These are phyloP conservation scores for Ianthella basta DNA, from an alignment of 37 sponge, comb jelly and placozoan genomes.

Conservation along the genomic window DNA sequence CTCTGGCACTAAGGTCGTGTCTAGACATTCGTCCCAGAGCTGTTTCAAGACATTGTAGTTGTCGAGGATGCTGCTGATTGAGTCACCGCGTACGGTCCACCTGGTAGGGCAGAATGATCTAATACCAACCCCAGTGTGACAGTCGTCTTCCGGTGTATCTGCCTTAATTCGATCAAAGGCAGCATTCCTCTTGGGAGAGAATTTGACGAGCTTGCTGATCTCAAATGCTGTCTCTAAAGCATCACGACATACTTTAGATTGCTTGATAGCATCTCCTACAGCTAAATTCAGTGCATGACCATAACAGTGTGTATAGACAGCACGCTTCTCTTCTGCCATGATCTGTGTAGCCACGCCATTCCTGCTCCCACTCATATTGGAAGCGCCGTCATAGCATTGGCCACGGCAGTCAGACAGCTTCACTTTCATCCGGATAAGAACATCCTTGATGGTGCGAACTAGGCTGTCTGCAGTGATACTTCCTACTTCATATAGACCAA, in stretches of 20 bases:
- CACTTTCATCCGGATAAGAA: constrained; percentile 34
- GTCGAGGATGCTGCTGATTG: constrained; percentile 49
- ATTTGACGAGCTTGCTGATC: constrained; percentile 37
- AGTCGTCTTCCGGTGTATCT: constrained; percentile 23
- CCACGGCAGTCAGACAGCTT: constrained; percentile 38
- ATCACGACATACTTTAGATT: constrained; percentile 47
- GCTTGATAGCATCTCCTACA: constrained; percentile 43
- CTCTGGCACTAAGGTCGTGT: constrained; percentile 32
- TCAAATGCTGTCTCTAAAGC: constrained; percentile 43
- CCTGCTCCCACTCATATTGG: constrained; percentile 49
- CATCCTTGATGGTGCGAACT: constrained; percentile 29
- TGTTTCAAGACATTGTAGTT: constrained; percentile 32
- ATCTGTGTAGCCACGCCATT: constrained; percentile 44
- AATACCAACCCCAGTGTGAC: constrained; percentile 24
- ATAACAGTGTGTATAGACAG: constrained; percentile 44
- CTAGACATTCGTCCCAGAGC: constrained; percentile 45
- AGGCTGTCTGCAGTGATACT: constrained; percentile 39
- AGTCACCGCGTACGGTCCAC: constrained; percentile 61
- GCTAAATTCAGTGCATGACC: constrained; percentile 49
- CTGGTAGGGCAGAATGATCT: constrained; percentile 57
- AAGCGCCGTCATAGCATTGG: constrained; percentile 58
- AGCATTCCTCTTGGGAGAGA: constrained; percentile 55
- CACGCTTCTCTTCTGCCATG: constrained; percentile 32
- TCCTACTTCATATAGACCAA: constrained; percentile 43
- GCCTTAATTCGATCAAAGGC: constrained; percentile 52